phyloP scores from a whole-genome alignment of 2,113 vertebrate genomes.

The Gallinago jamesoni region DNA sequence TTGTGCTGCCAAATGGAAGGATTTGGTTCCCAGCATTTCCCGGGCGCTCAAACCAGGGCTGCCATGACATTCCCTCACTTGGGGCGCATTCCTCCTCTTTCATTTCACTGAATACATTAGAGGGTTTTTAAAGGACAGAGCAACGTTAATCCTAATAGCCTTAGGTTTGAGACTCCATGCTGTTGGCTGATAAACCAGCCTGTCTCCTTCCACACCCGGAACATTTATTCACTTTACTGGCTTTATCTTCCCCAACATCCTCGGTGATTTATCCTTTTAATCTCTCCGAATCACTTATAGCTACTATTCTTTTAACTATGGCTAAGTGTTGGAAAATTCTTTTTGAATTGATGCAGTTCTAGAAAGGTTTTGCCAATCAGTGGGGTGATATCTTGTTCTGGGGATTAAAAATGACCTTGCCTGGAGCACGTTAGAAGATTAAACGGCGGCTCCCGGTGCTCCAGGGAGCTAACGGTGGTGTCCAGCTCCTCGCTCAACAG shows the following conservation, averaged over 20 bases:
- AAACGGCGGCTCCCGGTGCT: not conserved
- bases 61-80: constrained; percentile 19
- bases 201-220: constrained; percentile 51
- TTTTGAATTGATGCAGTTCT: constrained; percentile 30
- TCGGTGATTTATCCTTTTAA: constrained; percentile 49
- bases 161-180: constrained; percentile 37
- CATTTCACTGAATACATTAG: constrained; percentile 27
- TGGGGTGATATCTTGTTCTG: constrained; percentile 34
- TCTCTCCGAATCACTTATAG: constrained; percentile 43
- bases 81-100: constrained; percentile 36
- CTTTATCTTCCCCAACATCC: constrained; percentile 37
- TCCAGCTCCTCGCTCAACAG: constrained; percentile 14
- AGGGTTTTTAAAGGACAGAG: constrained; percentile 45
- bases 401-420: constrained; percentile 54
- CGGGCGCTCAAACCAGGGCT: not conserved
- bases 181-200: constrained; percentile 55
- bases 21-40: not conserved
- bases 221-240: constrained; percentile 35
- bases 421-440: constrained; percentile 14
- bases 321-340: constrained; percentile 42
- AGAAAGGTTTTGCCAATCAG: constrained; percentile 45
- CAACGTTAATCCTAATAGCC: constrained; percentile 39
- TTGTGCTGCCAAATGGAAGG: not conserved
- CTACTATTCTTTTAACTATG: constrained; percentile 37
- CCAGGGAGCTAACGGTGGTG: not conserved